A percentile compares a stretch with the other conserved stretches of the same genome.
These are phyloP conservation scores for Bradypus variegatus DNA, from an alignment of 2,797 vertebrate genomes.

Conservation along the genomic window DNA sequence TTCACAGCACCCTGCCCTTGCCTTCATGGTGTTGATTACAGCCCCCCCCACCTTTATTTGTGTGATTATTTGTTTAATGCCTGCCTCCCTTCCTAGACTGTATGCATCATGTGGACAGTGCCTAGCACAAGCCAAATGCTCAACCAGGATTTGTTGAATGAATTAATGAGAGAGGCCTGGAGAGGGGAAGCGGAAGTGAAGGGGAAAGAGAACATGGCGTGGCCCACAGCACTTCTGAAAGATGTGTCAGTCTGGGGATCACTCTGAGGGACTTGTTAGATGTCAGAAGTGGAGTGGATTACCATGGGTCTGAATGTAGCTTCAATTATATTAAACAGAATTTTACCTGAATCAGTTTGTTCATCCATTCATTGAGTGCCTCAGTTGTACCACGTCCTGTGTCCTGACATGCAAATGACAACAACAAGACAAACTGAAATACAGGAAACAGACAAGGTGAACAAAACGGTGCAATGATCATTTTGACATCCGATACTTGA, in stretches of 20 bases:
- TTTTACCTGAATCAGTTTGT: not conserved
- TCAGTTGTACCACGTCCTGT: not conserved
- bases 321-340: not conserved
- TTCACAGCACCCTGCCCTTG: not conserved
- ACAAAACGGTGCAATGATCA: not conserved
- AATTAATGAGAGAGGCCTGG: not conserved
- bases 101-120: not conserved
- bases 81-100: not conserved
- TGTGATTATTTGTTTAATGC: not conserved
- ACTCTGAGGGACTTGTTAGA: not conserved
- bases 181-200: not conserved
- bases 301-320: not conserved
- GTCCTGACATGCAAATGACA: not conserved
- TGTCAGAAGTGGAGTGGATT: not conserved
- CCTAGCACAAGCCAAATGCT: conserved; percentile 12
- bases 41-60: not conserved
- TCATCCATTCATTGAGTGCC: not conserved
- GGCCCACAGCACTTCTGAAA: not conserved
- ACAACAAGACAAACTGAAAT: not conserved
- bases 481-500: not conserved
- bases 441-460: not conserved
- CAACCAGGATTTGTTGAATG: not conserved
- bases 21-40: not conserved
- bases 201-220: not conserved
- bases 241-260: not conserved